phyloP scores from a whole-genome alignment of 1,140 invertebrate species.

The Aphidius gifuensis region DNA sequence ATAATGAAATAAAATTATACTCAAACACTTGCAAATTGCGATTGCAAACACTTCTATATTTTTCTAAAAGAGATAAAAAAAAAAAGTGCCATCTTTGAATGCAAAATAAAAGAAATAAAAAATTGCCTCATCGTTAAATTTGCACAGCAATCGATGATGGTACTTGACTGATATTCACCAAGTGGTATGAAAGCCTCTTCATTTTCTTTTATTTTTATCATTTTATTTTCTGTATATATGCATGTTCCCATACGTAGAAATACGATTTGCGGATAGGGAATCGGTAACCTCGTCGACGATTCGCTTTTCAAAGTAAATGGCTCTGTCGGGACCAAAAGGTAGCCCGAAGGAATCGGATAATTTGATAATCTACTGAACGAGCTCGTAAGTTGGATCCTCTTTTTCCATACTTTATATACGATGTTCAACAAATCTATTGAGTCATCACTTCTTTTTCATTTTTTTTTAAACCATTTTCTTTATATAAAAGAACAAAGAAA shows the following conservation, averaged over 20 bases:
- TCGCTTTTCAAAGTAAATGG: constrained; percentile 30
- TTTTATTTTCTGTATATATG: constrained; percentile 1
- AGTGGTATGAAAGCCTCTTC: constrained; percentile 6
- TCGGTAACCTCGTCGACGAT: constrained; percentile 28
- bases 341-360: constrained; percentile 23
- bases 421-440: neutral
- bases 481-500: too few species aligned
- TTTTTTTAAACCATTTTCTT: neutral
- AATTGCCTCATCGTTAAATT: constrained; percentile 2
- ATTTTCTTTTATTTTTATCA: neutral
- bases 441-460: constrained; percentile 2
- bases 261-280: constrained; percentile 30
- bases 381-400: neutral
- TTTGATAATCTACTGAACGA: constrained; percentile 30
- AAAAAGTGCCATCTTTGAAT: too few species aligned
- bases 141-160: constrained; percentile 7
- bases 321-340: constrained; percentile 25
- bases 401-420: neutral
- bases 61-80: too few species aligned
- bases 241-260: constrained; percentile 21
- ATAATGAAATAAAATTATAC: neutral
- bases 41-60: too few species aligned
- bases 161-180: neutral
- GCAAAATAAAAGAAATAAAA: too few species aligned
- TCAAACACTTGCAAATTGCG: too few species aligned